Base-by-base conservation (phyloP, 2,797 vertebrate genomes). In the Pangasius macronema region DNA sequence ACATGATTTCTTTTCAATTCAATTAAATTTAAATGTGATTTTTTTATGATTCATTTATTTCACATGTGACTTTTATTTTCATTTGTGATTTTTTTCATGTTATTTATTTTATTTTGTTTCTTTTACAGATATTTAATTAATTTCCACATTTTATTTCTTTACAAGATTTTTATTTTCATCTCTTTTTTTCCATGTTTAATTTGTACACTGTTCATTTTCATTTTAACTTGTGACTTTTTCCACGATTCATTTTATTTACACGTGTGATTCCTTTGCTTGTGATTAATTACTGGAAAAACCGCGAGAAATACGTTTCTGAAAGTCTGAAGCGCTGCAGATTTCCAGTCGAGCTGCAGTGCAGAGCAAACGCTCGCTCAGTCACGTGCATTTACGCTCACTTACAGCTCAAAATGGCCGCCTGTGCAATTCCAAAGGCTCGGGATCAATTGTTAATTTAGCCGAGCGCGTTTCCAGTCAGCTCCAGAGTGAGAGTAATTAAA, bases 401-500 rank as follows among this genome's bases (percentile, higher is more conserved):
- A 82, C 2, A 30, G 81, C 36, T 27, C 49, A 76, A 75, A 87
- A 70, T 70, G 27, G 55, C 33, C 76, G 77, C 55, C 85, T 76
- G 63, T 63, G 73, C 70, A 75, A 82, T 82, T 84, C 42, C 33
- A 51, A n/a, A 59, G 84, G 67, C 70, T 10, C n/a, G 72, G 72
- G 85, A 89, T 90, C 86, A 83, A 85, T 80, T 84, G 87, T 83
- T 90, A 65, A 86, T 89, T 88, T 87, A 59, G 65, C 85, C 42
- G 36, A 83, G 84, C 88, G 68, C 67, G 33, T 87, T 85, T 46
- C 68, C 79, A 82, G 61, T 90, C 86, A 86, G 53, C 85, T n/a
- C n/a, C n/a, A n/a, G n/a, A n/a, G n/a, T 85, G 86, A 79, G 80
- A 89, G 86, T 88, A 91, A 91, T 88, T 86, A 84, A 89, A 91